Evolutionary conservation across 2,888 invertebrate genomes (phyloP).

Genomic region (Andricus curvator): DNA sequence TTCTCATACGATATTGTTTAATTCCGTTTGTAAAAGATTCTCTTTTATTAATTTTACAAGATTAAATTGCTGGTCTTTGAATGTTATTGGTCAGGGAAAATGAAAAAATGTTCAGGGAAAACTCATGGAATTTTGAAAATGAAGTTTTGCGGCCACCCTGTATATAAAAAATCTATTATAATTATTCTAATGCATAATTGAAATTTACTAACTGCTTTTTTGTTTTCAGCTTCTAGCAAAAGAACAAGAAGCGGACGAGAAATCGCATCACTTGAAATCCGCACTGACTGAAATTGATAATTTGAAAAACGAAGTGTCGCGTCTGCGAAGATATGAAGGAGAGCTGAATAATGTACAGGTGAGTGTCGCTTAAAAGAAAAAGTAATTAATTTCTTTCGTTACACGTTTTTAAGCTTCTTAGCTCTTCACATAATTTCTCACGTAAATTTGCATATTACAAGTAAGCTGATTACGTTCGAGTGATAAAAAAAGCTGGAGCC

Average conservation of each 20-base stretch:
- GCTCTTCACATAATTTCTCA: conserved; percentile 40
- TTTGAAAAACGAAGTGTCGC: conserved; percentile 82
- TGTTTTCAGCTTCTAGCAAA: conserved; percentile 74
- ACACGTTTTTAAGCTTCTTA: conserved; percentile 50
- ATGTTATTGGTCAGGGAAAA: no score
- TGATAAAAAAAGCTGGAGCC: neutral
- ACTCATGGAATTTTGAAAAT: no score
- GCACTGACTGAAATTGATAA: conserved; percentile 82
- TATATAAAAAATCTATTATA: neutral
- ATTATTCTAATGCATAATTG: neutral
- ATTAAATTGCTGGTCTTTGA: no score
- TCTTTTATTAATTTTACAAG: no score
- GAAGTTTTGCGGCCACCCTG: no score
- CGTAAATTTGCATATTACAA: conserved; percentile 21
- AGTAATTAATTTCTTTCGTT: neutral
- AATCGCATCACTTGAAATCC: conserved; percentile 81
- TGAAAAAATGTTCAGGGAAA: no score
- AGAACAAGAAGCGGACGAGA: conserved; percentile 82
- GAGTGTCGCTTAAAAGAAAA: neutral
- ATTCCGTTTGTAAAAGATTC: no score
- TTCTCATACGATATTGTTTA: no score
- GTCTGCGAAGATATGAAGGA: conserved; percentile 83
- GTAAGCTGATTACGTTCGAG: neutral
- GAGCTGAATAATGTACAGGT: conserved; percentile 85
- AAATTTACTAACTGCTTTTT: conserved; percentile 22